Evolutionary conservation across 2,888 invertebrate genomes (phyloP).

Genomic region (Bruchidius siliquastri): DNA sequence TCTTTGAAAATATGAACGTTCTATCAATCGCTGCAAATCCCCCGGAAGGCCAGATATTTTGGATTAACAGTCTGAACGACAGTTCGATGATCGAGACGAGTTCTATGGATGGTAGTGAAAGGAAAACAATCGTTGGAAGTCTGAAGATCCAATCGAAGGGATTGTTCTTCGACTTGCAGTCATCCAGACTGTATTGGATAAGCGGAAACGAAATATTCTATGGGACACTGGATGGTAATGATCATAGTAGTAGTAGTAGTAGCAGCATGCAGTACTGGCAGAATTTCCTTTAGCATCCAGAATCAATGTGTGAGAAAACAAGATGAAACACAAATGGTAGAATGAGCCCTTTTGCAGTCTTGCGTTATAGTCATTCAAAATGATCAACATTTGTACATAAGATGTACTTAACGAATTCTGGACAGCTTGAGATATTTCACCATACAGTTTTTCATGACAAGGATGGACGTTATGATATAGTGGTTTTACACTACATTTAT

Average conservation of each 20-base stretch:
- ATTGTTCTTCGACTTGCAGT: conserved; percentile 35
- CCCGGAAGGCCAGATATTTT: conserved; percentile 53
- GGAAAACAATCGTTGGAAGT: conserved; percentile 36
- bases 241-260: neutral
- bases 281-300: too few species aligned
- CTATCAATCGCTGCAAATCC: conserved; percentile 71
- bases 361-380: too few species aligned
- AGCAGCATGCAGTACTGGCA: too few species aligned
- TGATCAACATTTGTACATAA: too few species aligned
- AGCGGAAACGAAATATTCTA: conserved; percentile 56
- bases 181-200: conserved; percentile 63
- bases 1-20: conserved; percentile 48
- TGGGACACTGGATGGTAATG: conserved; percentile 35
- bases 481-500: too few species aligned
- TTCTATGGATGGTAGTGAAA: conserved; percentile 61
- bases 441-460: too few species aligned
- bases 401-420: too few species aligned
- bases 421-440: too few species aligned
- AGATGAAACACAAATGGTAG: too few species aligned
- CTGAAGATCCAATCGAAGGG: conserved; percentile 38
- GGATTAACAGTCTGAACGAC: conserved; percentile 41
- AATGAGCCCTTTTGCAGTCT: too few species aligned
- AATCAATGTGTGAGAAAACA: too few species aligned
- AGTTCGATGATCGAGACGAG: conserved; percentile 53
- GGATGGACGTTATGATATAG: too few species aligned